A percentile compares a stretch with the other conserved stretches of the same genome.
phyloP scores from a whole-genome alignment of 2,888 invertebrate species.

The Hydrotaea cyrtoneurina region DNA sequence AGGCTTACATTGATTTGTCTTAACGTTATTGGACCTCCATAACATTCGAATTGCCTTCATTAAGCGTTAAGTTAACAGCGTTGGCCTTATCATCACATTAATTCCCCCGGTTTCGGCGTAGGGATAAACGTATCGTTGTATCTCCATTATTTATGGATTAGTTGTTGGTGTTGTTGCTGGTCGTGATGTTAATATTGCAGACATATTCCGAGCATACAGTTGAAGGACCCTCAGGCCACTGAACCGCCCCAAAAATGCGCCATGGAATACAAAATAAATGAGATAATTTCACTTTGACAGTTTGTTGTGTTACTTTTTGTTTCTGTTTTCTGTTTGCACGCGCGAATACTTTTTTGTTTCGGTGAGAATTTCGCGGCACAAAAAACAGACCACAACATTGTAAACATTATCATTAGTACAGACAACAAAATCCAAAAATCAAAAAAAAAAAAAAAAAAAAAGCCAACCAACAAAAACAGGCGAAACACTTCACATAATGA shows the following conservation, averaged over 20 bases:
- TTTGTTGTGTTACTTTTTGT: conserved; percentile 1
- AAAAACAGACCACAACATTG: background rate
- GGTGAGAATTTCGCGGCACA: background rate
- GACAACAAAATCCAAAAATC: background rate
- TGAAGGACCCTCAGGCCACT: conserved; percentile 38
- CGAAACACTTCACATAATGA: background rate
- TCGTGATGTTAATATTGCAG: background rate
- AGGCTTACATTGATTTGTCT: background rate
- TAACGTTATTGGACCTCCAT: background rate
- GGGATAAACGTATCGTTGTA: background rate
- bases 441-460: background rate
- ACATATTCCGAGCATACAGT: background rate
- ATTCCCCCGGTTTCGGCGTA: background rate
- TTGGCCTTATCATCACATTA: background rate
- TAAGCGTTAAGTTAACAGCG: background rate
- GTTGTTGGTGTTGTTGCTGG: background rate
- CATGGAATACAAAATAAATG: conserved; percentile 19
- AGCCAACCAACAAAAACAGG: background rate
- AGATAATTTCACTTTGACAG: conserved; percentile 44
- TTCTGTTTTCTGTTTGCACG: background rate
- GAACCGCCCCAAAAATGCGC: background rate
- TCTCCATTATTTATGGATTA: conserved; percentile 12
- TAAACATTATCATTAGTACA: conserved; percentile 25
- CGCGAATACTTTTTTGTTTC: background rate
- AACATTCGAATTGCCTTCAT: background rate